phyloP scores from a whole-genome alignment of 2,888 invertebrate genomes.

The Alitta virens region DNA sequence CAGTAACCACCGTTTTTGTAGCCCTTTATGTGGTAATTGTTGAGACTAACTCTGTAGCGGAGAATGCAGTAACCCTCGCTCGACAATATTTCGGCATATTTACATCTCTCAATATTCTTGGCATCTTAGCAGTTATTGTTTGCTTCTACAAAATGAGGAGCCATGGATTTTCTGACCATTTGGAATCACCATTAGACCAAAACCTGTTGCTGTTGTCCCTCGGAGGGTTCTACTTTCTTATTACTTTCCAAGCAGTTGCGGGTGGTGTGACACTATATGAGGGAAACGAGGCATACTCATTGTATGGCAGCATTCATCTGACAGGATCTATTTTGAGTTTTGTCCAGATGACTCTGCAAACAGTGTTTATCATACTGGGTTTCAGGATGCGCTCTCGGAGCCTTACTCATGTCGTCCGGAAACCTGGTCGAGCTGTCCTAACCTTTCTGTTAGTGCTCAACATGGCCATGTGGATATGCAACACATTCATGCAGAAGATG shows the following conservation, averaged over 20 bases:
- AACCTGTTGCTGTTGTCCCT: conserved; percentile 7
- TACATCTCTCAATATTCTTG: background rate
- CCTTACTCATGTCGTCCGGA: background rate
- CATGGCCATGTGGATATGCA: conserved; percentile 63
- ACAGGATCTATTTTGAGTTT: background rate
- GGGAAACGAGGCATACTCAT: background rate
- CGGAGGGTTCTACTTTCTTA: background rate
- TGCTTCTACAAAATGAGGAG: background rate
- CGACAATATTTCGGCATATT: background rate
- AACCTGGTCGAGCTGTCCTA: conserved; percentile 39
- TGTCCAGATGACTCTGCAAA: background rate
- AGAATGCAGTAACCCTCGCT: background rate
- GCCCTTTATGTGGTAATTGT: background rate
- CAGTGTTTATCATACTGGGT: conserved; percentile 15
- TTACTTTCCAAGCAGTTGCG: background rate
- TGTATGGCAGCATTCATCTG: background rate
- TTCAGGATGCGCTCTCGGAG: background rate
- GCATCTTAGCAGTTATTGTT: background rate
- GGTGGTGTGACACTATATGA: background rate
- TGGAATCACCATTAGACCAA: background rate
- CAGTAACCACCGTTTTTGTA: background rate
- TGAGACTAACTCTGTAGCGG: background rate
- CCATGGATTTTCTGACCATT: background rate
- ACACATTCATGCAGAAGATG: conserved; percentile 36
- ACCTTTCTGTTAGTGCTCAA: conserved; percentile 64